Evolutionary conservation across 2,113 vertebrate genomes (phyloP), one percentile per base, ranked within the genome.

Genomic region (Vimba vimba): DNA sequence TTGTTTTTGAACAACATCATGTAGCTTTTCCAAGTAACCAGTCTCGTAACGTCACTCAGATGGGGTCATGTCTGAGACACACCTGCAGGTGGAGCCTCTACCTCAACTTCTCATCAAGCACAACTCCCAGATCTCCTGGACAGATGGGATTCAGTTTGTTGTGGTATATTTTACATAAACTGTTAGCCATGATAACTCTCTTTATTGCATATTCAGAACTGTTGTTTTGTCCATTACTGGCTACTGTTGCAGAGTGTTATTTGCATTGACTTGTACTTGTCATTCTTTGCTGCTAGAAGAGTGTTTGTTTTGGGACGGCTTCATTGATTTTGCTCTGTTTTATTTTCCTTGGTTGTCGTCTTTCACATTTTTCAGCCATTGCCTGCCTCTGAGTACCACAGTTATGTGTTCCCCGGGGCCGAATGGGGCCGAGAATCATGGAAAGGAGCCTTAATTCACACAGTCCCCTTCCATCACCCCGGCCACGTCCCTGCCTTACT

Each of bases 401-500:
- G 92, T 52, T 97, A 95, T 84, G 80, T 96, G 45, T 69, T 95
- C 73, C 90, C 91, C 80, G 89, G 90, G 85, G 76, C 83, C 79
- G 84, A 85, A 25, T 93, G 93, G 93, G 69, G 83, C 30, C 57
- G 7, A 23, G 83, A 88, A 1, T 19, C 80, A 7, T 89, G 91
- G 78, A 85, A 71, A 62, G 96, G 92, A 43, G 62, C 93, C 2
- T 80, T 94, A 33, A 86, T 96, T 89, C 93, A 86, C 86, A 91
- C 91, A 19, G 87, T 97, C 87, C 95, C 95, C 27, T 97, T 98
- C 90, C 94, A 90, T 39, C 95, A 96, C 52, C 95, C 95, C 0
- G 92, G 93, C 33, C 95, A 95, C 0, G 93, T 98, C 45, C 95
- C 96, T 10, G 76, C 69, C 0, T 4, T 97, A 6, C 91, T 97